Conservation (phyloP, 2,888 invertebrate species). For the Trachelus tabidus region DNA sequence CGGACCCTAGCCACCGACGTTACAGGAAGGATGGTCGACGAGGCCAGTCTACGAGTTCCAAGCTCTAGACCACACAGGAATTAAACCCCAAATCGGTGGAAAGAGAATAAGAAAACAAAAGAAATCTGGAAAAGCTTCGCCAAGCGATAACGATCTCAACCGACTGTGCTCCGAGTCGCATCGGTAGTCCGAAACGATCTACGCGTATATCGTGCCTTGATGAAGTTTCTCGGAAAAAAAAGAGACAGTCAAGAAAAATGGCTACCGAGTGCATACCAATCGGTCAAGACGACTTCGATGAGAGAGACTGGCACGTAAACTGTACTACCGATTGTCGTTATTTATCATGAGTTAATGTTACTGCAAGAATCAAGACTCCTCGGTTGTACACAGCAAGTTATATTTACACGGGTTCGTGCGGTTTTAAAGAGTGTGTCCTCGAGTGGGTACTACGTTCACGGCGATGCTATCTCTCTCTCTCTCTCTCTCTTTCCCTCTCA, state of each 20-base stretch:
- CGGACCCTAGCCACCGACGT: not conserved
- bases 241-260: too few relatives aligned
- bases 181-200: too few relatives aligned
- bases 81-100: not conserved
- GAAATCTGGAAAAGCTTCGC: too few relatives aligned
- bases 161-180: too few relatives aligned
- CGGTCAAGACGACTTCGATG: too few relatives aligned
- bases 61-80: not conserved
- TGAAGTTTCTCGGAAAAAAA: too few relatives aligned
- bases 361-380: not conserved
- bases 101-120: not conserved
- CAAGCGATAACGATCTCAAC: too few relatives aligned
- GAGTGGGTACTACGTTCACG: not conserved
- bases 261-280: too few relatives aligned
- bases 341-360: not conserved
- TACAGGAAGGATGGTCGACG: not conserved
- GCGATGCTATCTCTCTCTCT: not conserved
- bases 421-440: not conserved
- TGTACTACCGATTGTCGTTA: not conserved
- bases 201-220: too few relatives aligned
- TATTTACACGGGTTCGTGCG: not conserved
- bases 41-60: not conserved
- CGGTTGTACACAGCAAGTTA: not conserved
- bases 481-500: not conserved
- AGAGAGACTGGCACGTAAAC: not conserved